phyloP scores from a whole-genome alignment of 2,797 vertebrate species.

The Poeciliopsis infans region DNA sequence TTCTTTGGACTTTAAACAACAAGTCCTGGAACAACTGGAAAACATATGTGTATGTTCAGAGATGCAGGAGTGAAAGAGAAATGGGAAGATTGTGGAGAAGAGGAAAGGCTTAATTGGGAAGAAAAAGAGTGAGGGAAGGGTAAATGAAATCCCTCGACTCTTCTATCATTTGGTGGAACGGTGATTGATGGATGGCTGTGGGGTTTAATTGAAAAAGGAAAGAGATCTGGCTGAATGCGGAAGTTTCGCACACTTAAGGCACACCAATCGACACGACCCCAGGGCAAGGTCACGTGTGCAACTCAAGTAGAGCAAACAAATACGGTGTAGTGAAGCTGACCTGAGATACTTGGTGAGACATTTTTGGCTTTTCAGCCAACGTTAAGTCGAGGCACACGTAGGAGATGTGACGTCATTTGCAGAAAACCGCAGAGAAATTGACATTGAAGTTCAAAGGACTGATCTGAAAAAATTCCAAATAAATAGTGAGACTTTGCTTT shows the following conservation, averaged over 20 bases:
- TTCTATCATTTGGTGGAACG: slow-evolving; percentile 13
- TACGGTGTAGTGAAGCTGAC: too few relatives aligned
- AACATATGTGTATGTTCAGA: background rate
- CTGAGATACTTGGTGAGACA: too few relatives aligned
- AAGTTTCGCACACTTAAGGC: slow-evolving; percentile 3
- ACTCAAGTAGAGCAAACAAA: too few relatives aligned
- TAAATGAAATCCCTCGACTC: background rate
- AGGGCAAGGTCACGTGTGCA: too few relatives aligned
- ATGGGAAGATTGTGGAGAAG: background rate
- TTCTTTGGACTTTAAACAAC: background rate
- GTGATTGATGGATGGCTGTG: slow-evolving; percentile 17
- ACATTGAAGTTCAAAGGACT: too few relatives aligned
- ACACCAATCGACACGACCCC: background rate
- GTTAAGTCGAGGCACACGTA: too few relatives aligned
- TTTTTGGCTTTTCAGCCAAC: too few relatives aligned
- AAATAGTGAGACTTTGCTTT: too few relatives aligned
- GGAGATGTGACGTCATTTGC: too few relatives aligned
- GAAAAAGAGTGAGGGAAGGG: background rate
- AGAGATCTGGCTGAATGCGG: background rate
- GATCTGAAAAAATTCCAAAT: too few relatives aligned
- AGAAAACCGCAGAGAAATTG: too few relatives aligned
- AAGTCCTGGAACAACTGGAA: background rate
- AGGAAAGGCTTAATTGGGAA: background rate
- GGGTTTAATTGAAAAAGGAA: slow-evolving; percentile 15
- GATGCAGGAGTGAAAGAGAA: background rate